These are phyloP conservation scores for Mizuhopecten yessoensis DNA, from an alignment of 1,140 invertebrate species.

Conservation along the genomic window DNA sequence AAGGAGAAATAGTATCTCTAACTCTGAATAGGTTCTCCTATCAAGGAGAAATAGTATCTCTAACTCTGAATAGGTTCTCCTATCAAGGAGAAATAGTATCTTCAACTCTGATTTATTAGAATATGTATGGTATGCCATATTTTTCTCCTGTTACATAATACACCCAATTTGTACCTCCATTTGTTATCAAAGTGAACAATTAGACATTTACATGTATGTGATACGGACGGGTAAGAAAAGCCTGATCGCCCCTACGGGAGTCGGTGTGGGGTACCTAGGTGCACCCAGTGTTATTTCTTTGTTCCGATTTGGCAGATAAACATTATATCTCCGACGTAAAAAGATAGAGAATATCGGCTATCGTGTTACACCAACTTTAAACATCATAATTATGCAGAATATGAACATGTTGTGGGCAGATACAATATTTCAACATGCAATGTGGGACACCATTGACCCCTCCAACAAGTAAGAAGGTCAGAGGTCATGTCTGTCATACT, in stretches of 20 bases:
- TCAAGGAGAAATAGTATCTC: background rate
- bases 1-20: background rate
- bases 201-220: background rate
- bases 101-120: background rate
- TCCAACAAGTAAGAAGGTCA: background rate
- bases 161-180: background rate
- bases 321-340: background rate
- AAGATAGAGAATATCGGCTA: constrained; percentile 16
- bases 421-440: constrained; percentile 24
- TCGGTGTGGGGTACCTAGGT: background rate
- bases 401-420: background rate
- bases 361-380: background rate
- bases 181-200: background rate
- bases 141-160: background rate
- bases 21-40: background rate
- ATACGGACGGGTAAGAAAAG: background rate
- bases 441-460: background rate
- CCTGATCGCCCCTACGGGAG: background rate
- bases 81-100: background rate
- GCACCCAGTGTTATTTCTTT: background rate
- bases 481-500: background rate
- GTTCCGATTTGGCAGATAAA: background rate
- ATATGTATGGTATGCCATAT: background rate
- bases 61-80: background rate
- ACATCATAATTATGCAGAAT: constrained; percentile 2